phyloP scores from a whole-genome alignment of 2,797 vertebrate genomes.

The Sebastes nivosus region DNA sequence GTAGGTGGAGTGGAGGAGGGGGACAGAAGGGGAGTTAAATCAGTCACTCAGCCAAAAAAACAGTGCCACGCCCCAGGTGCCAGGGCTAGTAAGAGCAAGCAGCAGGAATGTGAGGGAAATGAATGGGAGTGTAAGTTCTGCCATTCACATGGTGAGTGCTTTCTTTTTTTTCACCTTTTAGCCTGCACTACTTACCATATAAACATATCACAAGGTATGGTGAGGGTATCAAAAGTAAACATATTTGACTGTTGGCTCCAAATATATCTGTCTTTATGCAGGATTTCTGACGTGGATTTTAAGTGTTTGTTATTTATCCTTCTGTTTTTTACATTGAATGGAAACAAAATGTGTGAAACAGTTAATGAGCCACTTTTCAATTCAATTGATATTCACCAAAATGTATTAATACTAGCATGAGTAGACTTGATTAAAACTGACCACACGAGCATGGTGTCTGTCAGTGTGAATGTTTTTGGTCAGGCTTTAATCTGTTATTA shows the following conservation, averaged over 20 bases:
- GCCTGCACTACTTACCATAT: conserved; percentile 44
- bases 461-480: conserved; percentile 23
- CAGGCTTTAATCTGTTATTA: conserved; percentile 27
- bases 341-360: neutral
- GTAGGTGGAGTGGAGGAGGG: conserved; percentile 66
- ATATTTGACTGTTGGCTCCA: conserved; percentile 20
- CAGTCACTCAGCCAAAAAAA: conserved; percentile 76
- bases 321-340: conserved; percentile 10
- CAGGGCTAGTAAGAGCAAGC: conserved; percentile 81
- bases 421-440: conserved; percentile 18
- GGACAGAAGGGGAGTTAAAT: conserved; percentile 69
- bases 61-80: conserved; percentile 82
- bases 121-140: conserved; percentile 81
- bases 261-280: conserved; percentile 1
- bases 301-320: neutral
- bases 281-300: neutral
- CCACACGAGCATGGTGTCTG: conserved; percentile 3
- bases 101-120: conserved; percentile 82
- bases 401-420: neutral
- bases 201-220: conserved; percentile 40
- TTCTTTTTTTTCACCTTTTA: conserved; percentile 68
- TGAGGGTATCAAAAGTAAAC: conserved; percentile 9
- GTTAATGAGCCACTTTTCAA: neutral
- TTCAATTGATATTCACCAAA: neutral
- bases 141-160: conserved; percentile 81